Base-by-base conservation (phyloP, 2,797 vertebrate species). In the Tadarida brasiliensis region DNA sequence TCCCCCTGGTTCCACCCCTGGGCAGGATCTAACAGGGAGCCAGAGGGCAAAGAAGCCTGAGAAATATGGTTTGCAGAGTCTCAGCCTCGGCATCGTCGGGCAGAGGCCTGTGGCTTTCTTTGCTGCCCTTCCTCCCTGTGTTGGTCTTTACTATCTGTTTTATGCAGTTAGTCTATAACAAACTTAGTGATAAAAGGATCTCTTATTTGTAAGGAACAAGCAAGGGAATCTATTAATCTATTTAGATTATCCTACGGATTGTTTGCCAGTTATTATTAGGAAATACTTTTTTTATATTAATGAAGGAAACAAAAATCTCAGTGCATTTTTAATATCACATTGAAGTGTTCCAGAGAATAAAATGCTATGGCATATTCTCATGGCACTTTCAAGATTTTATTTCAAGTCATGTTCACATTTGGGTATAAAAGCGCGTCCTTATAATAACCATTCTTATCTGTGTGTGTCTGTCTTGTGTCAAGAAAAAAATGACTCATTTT, bases 301-400 rank as follows among this genome's bases (percentile, higher is more conserved):
- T 61, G 33, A 76, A 54, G 39, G 19, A 90, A 92, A 86, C 24
- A 76, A 59, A 86, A 59, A 33, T 49, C 56, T 80, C 70, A 44
- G n/a, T 26, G 86, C 59, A 24, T 59, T 84, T 96, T 94, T 74
- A 87, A 78, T 74, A 47, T 86, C 26, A 44, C 35, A 65, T 61
- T 44, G 19, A 51, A 77, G 35, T 90, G 77, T 95, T 30, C n/a
- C 49, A 49, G 49, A 92, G 68, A 91, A 49, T 16, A 51, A 59
- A 92, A 56, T n/a, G 35, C 39, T 85, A 26, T 49, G 12, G 73
- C 17, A 54, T 78, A 74, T 9, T 81, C 63, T 76, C 33, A 59
- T 44, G 90, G 94, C 26, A 68, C 26, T 74, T 90, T 63, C 30
- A 35, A 78, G 63, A 59, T 90, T 86, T 74, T 70, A 33, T 61